Conservation (phyloP, 2,888 invertebrate species). For the Ceraclea dissimilis region DNA sequence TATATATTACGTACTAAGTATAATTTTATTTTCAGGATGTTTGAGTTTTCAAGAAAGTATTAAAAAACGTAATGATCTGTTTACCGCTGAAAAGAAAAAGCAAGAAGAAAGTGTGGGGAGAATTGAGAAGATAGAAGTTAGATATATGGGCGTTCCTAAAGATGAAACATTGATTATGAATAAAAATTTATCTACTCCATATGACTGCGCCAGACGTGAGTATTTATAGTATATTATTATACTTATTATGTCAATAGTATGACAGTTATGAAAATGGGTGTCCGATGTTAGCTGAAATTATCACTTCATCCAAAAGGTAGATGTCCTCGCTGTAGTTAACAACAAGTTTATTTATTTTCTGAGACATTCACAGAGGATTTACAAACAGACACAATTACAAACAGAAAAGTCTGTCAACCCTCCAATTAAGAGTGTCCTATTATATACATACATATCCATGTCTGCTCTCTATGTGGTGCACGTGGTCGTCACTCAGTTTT, state of each 20-base stretch:
- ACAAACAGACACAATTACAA: no score
- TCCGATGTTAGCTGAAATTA: background rate
- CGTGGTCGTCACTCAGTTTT: no score
- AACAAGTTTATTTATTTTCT: no score
- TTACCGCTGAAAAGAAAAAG: constrained; percentile 62
- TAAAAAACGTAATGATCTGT: constrained; percentile 60
- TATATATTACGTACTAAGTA: no score
- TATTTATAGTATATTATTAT: no score
- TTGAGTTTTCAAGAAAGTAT: constrained; percentile 47
- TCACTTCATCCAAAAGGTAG: background rate
- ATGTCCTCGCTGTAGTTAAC: no score
- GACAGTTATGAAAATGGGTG: background rate
- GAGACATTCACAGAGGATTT: no score
- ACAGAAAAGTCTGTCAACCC: no score
- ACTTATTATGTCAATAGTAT: background rate
- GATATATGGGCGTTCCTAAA: constrained; percentile 67
- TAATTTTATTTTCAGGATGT: constrained; percentile 33
- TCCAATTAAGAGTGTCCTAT: no score
- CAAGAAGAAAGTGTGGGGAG: constrained; percentile 64
- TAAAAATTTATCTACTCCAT: constrained; percentile 83
- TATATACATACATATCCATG: no score
- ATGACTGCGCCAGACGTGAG: constrained; percentile 84
- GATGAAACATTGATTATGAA: constrained; percentile 81
- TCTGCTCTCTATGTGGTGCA: no score
- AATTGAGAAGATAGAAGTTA: constrained; percentile 86